phyloP scores from a whole-genome alignment of 2,113 vertebrate species.

The Myrmecophaga tridactyla region DNA sequence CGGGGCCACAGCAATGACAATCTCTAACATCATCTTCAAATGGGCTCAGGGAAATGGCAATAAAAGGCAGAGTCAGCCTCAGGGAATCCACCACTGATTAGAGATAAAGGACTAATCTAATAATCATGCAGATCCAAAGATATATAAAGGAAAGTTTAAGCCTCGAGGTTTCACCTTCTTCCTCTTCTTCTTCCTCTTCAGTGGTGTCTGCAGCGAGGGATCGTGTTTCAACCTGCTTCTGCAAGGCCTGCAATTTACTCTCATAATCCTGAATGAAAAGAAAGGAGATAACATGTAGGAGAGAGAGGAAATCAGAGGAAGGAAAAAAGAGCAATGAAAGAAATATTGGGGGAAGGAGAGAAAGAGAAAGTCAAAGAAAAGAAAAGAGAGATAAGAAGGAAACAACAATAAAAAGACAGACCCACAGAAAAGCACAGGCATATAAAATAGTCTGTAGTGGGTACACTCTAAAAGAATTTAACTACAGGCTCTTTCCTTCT shows the following conservation, averaged over 20 bases:
- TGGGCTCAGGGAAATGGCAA: background rate
- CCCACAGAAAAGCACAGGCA: background rate
- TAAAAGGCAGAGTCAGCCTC: background rate
- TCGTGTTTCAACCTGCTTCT: constrained; percentile 97
- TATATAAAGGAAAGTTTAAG: background rate
- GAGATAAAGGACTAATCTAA: background rate
- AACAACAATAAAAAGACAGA: background rate
- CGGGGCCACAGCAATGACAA: background rate
- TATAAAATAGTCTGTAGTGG: background rate
- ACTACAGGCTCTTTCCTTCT: background rate
- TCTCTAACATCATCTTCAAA: background rate
- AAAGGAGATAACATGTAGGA: constrained; percentile 83
- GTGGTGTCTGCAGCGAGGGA: constrained; percentile 94
- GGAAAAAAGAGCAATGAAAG: background rate
- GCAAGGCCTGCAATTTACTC: constrained; percentile 97
- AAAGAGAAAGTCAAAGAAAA: background rate
- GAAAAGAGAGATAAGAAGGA: background rate
- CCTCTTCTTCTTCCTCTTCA: constrained; percentile 95
- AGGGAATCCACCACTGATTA: background rate
- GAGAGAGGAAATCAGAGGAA: constrained; percentile 52
- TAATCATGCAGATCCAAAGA: background rate
- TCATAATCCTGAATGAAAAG: constrained; percentile 93
- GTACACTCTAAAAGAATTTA: background rate
- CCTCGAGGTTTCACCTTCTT: constrained; percentile 85
- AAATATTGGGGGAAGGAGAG: background rate